These are phyloP conservation scores for Limenitis camilla DNA, from an alignment of 2,888 invertebrate genomes.

Conservation along the genomic window DNA sequence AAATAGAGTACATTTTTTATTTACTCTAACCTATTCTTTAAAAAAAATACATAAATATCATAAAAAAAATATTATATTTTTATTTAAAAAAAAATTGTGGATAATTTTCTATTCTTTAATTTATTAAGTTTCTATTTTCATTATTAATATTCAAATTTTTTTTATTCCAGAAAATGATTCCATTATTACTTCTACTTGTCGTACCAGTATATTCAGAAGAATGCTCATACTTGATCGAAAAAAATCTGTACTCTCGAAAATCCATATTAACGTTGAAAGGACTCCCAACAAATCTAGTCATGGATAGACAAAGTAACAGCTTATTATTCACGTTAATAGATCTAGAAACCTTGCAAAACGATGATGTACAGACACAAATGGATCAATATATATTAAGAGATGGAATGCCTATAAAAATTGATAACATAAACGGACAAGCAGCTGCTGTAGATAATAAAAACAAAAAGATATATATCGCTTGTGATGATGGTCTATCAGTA, in stretches of 20 bases:
- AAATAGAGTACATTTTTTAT: too few species aligned
- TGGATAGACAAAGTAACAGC: slow-evolving; percentile 46
- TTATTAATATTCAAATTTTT: neutral
- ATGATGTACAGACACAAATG: slow-evolving; percentile 62
- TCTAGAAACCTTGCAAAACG: slow-evolving; percentile 54
- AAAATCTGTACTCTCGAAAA: slow-evolving; percentile 39
- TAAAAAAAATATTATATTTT: too few species aligned
- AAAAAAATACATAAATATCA: too few species aligned
- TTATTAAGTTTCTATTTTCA: neutral
- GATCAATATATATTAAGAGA: slow-evolving; percentile 56
- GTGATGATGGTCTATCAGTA: slow-evolving; percentile 50
- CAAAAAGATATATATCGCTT: slow-evolving; percentile 54
- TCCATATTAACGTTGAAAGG: slow-evolving; percentile 56
- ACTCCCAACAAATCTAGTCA: slow-evolving; percentile 57
- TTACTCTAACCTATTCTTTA: too few species aligned
- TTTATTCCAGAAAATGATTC: slow-evolving; percentile 37
- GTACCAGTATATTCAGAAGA: slow-evolving; percentile 42
- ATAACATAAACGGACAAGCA: slow-evolving; percentile 56
- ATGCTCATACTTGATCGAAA: slow-evolving; percentile 46
- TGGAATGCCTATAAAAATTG: slow-evolving; percentile 49
- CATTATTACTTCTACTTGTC: slow-evolving; percentile 39
- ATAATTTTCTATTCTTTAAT: too few species aligned
- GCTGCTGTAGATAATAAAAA: slow-evolving; percentile 51
- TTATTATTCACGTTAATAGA: slow-evolving; percentile 61
- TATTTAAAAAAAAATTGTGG: too few species aligned